Base-by-base conservation (phyloP, 2,113 vertebrate species). In the Pterocles burchelli region DNA sequence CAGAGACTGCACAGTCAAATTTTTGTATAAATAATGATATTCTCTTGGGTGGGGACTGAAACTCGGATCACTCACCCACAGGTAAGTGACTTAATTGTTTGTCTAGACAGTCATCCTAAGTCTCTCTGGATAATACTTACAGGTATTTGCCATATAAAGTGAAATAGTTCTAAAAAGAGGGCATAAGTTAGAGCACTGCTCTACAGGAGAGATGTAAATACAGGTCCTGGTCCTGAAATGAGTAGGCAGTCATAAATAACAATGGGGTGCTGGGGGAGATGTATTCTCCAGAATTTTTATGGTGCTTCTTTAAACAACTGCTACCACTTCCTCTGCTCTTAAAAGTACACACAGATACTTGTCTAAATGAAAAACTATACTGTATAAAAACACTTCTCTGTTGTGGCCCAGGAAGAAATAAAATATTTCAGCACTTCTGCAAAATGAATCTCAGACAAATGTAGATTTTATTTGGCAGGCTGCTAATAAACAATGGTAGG, bases 151-250 rank as follows among this genome's bases (percentile, higher is more conserved):
- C 7, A 5, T 25, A 34, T 13, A 18, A 45, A 68, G 38, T 4
- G 2, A 59, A 59, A 15, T 5, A 46, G 24, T 2, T 91, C 25
- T 72, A n/a, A 33, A 18, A 72, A 62, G 52, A 49, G 48, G 6
- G 13, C 1, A 0, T 26, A 15, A 83, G 7, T 55, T n/a, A 25
- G 20, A 36, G 18, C 18, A 41, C 11, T 63, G 4, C 4, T 33
- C 34, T 61, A 41, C 51, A 51, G 34, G n/a, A 33, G 25, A 57
- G 49, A 14, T n/a, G 4, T 21, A 78, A 66, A 59, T 48, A 66
- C 13, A n/a, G 41, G 49, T 15, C 2, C 38, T 65, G 25, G 3
- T 65, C 38, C 74, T 85, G 61, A 55, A 55, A 26, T 33, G 9
- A 76, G 24, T 11, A n/a, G 13, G 7, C 24, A 38, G 21, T 22